Conservation (phyloP, 2,797 vertebrate species). For the Silurus lanzhouensis region DNA sequence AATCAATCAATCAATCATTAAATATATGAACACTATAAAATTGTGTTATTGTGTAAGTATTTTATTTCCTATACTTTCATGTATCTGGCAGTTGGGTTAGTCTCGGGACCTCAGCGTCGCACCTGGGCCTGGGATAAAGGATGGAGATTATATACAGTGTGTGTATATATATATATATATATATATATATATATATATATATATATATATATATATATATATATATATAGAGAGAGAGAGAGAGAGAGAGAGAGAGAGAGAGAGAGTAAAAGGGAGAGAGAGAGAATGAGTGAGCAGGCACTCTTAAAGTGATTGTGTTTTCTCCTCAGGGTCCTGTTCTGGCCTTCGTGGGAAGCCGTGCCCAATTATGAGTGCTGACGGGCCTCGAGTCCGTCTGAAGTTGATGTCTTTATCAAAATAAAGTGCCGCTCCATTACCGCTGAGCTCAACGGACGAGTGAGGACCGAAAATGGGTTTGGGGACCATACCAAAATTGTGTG, state of each 20-base stretch:
- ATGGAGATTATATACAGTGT: not conserved
- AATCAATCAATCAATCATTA: not conserved
- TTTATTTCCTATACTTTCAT: not conserved
- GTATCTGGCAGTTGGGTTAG: not conserved
- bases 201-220: too few species aligned
- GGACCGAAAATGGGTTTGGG: slow-evolving; percentile 41
- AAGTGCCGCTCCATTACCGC: slow-evolving; percentile 52
- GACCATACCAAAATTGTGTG: slow-evolving; percentile 13
- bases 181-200: not conserved
- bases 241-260: not conserved
- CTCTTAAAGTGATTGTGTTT: slow-evolving; percentile 59
- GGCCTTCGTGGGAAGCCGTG: slow-evolving; percentile 47
- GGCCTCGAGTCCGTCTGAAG: slow-evolving; percentile 51
- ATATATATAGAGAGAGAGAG: not conserved
- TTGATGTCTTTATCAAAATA: slow-evolving; percentile 59
- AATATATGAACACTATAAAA: not conserved
- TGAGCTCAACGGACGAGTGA: slow-evolving; percentile 26
- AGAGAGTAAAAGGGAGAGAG: not conserved
- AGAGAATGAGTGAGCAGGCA: slow-evolving; percentile 6
- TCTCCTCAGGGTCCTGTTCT: slow-evolving; percentile 58
- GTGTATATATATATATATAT: too few species aligned
- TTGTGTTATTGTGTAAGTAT: not conserved
- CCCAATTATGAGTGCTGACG: slow-evolving; percentile 58
- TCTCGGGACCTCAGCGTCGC: not conserved
- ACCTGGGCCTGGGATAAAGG: not conserved